A percentile compares a stretch with the other conserved stretches of the same genome.
phyloP scores from a whole-genome alignment of 1,140 invertebrate species.

The Drosophila repleta region DNA sequence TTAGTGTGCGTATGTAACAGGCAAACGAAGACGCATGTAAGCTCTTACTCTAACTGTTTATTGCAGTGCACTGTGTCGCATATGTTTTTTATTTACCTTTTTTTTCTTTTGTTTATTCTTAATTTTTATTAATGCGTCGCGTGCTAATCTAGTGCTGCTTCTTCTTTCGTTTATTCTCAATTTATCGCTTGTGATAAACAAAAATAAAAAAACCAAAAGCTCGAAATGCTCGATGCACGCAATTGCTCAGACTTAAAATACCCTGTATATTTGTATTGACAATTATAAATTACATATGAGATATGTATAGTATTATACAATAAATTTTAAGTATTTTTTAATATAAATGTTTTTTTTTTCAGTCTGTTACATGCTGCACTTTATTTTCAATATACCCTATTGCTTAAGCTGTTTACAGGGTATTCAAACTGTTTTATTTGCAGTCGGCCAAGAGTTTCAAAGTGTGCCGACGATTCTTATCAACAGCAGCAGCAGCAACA shows the following conservation, averaged over 20 bases:
- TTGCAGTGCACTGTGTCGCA: not conserved
- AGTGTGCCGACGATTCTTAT: conserved; percentile 65
- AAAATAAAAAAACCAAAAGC: not conserved
- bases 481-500: conserved; percentile 19
- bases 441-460: conserved; percentile 48
- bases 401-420: not conserved
- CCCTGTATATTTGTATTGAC: not conserved
- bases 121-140: conserved; percentile 32
- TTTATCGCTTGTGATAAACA: conserved; percentile 66
- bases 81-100: conserved; percentile 25
- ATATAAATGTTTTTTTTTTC: no score
- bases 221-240: not conserved
- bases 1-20: not conserved
- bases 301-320: no score
- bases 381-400: not conserved
- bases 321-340: no score
- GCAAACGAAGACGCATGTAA: not conserved
- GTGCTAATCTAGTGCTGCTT: conserved; percentile 38
- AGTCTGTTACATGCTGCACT: not conserved
- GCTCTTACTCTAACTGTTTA: not conserved
- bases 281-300: not conserved
- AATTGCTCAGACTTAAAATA: not conserved
- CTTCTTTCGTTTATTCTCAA: conserved; percentile 26
- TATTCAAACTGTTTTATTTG: conserved; percentile 49
- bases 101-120: conserved; percentile 14